Conservation (phyloP, 2,113 vertebrate genomes). For the Panthera tigris region DNA sequence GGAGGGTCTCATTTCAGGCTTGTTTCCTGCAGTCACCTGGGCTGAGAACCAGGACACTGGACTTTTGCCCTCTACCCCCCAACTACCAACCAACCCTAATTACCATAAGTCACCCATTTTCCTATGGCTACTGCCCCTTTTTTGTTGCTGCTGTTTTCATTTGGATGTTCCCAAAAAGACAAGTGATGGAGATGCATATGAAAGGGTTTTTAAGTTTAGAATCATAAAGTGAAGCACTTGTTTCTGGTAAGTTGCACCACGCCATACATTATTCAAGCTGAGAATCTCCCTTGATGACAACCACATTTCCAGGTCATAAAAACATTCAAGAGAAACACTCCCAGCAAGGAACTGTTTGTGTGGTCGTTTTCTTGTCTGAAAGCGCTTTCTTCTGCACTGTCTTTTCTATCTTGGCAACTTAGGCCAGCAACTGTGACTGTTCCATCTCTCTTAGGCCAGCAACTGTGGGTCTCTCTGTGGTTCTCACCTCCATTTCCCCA, state of each 20-base stretch:
- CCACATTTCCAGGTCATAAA: not conserved
- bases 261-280: not conserved
- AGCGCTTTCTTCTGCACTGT: not conserved
- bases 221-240: not conserved
- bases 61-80: not conserved
- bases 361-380: not conserved
- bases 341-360: not conserved
- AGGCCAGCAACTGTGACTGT: not conserved
- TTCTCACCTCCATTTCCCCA: not conserved
- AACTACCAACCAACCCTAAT: not conserved
- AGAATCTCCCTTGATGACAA: not conserved
- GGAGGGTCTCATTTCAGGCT: not conserved
- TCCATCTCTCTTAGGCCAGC: not conserved
- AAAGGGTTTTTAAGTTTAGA: not conserved
- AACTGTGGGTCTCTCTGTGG: not conserved
- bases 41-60: not conserved
- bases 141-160: not conserved
- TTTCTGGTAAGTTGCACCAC: not conserved
- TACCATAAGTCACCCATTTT: not conserved
- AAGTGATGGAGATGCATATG: not conserved
- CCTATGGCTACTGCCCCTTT: not conserved
- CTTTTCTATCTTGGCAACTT: not conserved
- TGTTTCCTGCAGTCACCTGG: not conserved
- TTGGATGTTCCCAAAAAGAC: conserved; percentile 5
- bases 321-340: not conserved